Evolutionary conservation across 2,113 vertebrate genomes (phyloP).

Genomic region (Mus musculus): DNA sequence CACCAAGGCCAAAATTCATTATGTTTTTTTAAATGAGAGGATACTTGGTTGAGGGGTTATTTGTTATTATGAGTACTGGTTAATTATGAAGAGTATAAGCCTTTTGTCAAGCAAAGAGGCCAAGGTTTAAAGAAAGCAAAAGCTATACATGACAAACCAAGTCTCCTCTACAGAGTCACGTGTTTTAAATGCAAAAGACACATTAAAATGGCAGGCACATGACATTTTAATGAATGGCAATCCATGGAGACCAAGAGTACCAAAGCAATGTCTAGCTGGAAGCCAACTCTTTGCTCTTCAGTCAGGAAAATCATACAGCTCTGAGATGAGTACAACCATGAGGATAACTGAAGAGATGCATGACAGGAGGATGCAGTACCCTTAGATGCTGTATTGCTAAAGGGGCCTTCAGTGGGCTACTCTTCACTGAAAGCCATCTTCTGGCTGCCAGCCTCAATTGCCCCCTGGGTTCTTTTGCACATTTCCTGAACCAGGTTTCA

Average conservation of each 20-base stretch:
- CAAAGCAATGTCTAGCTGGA: neutral
- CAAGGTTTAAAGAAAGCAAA: neutral
- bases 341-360: constrained; percentile 10
- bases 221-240: neutral
- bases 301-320: neutral
- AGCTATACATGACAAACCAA: neutral
- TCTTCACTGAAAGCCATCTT: neutral
- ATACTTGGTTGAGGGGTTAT: neutral
- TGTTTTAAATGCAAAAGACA: neutral
- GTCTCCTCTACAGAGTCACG: neutral
- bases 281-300: neutral
- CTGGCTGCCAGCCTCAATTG: neutral
- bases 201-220: neutral
- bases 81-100: constrained; percentile 15
- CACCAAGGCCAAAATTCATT: neutral
- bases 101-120: neutral
- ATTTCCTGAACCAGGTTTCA: constrained; percentile 81
- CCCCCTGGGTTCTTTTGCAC: constrained; percentile 45
- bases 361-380: neutral
- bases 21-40: neutral
- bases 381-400: constrained; percentile 75
- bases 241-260: neutral
- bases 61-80: neutral
- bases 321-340: neutral
- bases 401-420: neutral